phyloP scores from a whole-genome alignment of 2,113 vertebrate genomes.

The Barnardius zonarius region DNA sequence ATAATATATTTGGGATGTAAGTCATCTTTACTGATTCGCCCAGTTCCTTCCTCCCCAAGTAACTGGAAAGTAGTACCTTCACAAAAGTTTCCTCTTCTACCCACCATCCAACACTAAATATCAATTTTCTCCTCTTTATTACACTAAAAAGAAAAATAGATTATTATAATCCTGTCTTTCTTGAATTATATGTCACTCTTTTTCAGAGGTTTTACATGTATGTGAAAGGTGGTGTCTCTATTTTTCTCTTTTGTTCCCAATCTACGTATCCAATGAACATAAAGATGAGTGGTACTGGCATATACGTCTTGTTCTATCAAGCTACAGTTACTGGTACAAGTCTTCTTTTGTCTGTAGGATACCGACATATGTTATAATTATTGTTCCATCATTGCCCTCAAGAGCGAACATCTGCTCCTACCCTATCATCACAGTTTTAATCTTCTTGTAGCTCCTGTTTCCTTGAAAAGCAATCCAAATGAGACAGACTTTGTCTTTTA shows the following conservation, averaged over 20 bases:
- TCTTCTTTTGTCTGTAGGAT: constrained; percentile 5
- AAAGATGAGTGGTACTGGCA: background rate
- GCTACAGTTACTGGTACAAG: background rate
- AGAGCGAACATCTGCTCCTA: constrained; percentile 47
- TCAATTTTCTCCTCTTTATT: background rate
- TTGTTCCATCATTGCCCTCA: constrained; percentile 29
- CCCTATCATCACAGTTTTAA: background rate
- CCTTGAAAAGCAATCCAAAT: constrained; percentile 24
- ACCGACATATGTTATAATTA: constrained; percentile 3
- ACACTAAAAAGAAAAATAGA: background rate
- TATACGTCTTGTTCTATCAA: background rate
- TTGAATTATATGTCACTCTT: background rate
- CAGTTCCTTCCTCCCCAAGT: background rate
- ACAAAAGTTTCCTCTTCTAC: background rate
- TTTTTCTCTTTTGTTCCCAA: background rate
- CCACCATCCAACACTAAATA: background rate
- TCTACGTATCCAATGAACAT: background rate
- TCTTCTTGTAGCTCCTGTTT: constrained; percentile 23
- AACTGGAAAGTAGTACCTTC: background rate
- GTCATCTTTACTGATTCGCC: background rate
- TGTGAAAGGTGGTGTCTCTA: background rate
- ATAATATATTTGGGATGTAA: background rate
- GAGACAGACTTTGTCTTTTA: background rate
- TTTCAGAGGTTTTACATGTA: background rate
- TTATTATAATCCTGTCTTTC: background rate